These are phyloP conservation scores for Grallaria varia DNA, from an alignment of 2,113 vertebrate species.

Conservation along the genomic window DNA sequence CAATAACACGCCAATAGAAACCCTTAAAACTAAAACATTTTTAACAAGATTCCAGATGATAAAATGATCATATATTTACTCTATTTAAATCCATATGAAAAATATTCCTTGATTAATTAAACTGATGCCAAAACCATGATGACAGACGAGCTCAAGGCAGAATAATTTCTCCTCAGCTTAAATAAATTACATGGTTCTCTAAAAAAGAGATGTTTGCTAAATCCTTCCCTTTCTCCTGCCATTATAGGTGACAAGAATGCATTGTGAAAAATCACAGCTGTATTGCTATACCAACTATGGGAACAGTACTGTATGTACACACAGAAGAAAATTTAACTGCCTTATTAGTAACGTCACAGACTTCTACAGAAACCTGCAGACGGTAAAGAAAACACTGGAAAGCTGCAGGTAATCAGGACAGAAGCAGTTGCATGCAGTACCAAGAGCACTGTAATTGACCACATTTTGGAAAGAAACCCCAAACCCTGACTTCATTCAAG, in stretches of 20 bases:
- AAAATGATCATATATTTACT: not conserved
- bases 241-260: not conserved
- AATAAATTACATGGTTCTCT: not conserved
- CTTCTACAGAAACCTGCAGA: not conserved
- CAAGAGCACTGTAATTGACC: not conserved
- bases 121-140: not conserved
- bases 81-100: not conserved
- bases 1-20: not conserved
- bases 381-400: not conserved
- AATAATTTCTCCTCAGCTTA: not conserved
- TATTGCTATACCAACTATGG: not conserved
- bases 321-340: not conserved
- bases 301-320: not conserved
- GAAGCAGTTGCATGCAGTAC: not conserved
- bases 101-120: not conserved
- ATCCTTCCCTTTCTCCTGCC: not conserved
- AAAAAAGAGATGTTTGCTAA: not conserved
- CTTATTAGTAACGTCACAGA: not conserved
- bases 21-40: not conserved
- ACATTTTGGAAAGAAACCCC: not conserved
- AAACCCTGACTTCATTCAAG: not conserved
- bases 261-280: not conserved
- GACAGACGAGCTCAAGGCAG: not conserved
- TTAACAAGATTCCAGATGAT: not conserved
- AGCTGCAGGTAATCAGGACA: not conserved